Evolutionary conservation across 2,797 vertebrate species (phyloP).

Genomic region (Mareca strepera): DNA sequence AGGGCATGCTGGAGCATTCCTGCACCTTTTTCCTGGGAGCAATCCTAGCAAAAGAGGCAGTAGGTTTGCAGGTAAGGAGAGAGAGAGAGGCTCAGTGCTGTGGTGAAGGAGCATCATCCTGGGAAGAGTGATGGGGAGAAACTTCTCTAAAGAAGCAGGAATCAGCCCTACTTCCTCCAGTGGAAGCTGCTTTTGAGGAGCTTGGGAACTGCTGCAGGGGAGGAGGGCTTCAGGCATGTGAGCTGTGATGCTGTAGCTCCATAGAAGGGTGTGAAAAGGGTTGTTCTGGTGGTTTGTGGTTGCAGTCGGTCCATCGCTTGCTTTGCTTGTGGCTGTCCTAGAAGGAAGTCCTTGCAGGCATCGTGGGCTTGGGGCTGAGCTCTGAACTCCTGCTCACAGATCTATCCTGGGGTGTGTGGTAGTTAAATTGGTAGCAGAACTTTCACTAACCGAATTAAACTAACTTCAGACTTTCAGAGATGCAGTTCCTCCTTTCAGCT

Average conservation of each 20-base stretch:
- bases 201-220: neutral
- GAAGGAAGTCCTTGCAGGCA: neutral
- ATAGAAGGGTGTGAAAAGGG: rapidly evolving
- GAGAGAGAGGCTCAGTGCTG: neutral
- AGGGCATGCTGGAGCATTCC: neutral
- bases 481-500: neutral
- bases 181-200: rapidly evolving
- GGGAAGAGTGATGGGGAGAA: neutral
- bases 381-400: neutral
- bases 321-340: neutral
- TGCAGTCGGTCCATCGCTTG: rapidly evolving
- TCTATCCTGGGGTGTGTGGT: neutral
- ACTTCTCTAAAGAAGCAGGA: neutral
- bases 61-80: rapidly evolving
- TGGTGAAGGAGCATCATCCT: neutral
- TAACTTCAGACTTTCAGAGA: neutral
- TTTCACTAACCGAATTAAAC: neutral
- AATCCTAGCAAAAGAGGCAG: neutral
- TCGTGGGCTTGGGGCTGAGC: neutral
- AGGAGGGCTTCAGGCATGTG: neutral
- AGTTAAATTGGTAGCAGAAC: neutral
- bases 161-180: rapidly evolving
- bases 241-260: rapidly evolving
- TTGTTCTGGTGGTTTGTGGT: neutral
- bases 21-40: neutral